Evolutionary conservation across 2,888 invertebrate species (phyloP), one percentile per base, ranked within the genome.

Genomic region (Polia nebulosa): DNA sequence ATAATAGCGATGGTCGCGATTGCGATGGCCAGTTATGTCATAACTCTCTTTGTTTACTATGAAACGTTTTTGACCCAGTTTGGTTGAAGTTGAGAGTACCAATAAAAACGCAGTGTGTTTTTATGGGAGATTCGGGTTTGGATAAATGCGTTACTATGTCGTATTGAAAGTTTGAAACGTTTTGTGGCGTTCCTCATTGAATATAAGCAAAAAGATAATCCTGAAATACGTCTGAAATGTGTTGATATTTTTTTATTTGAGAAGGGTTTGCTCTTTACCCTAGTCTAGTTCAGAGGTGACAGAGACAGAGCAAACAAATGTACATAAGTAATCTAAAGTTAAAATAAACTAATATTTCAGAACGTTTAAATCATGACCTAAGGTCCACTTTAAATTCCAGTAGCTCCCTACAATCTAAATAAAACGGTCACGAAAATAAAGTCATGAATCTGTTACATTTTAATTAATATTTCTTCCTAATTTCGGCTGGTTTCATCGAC

Each of bases 1-100:
- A 84, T 88, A 85, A 83, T 81, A 71, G 78, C 71, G 49, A 72
- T 63, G 68, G 41, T 32, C 4, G 17, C 34, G 36, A 72, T 67
- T 65, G 59, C 55, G 53, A 78, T 64, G 64, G 32, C 55, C 61
- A 75, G 68, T 67, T 79, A 69, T 75, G 27, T 66, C 68, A 52
- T 67, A 68, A 41, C 55, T 74, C 55, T 66, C 41, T 70, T 62
- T 81, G 64, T 70, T 65, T 47, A 58, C 63, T 53, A 39, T 68
- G 27, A 57, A 68, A 59, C 39, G 44, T 34, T 57, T 56, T 22
- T 45, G 56, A 63, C 65, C 64, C 27, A 64, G 25, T 52, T 56
- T 49, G 11, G 20, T 62, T 32, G n/a, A 47, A 9, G 22, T 64
- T 32, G 22, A 36, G 47, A 29, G 15, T 22, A 29, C 7, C 32